Evolutionary conservation across 2,888 invertebrate species (phyloP).

Genomic region (Microdon myrmicae): DNA sequence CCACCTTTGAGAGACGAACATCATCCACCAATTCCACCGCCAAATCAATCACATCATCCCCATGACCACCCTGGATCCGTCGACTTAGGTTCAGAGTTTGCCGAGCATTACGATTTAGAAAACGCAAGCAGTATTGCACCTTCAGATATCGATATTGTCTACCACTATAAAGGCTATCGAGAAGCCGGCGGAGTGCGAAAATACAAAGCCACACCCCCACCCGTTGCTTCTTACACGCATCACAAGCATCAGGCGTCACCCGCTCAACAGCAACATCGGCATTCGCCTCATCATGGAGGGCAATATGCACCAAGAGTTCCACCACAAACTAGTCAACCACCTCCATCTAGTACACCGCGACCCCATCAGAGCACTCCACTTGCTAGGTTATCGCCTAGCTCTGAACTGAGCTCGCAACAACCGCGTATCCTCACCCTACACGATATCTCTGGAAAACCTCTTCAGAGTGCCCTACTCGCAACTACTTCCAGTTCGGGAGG

Average conservation of each 20-base stretch:
- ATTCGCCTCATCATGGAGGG: slow-evolving; percentile 80
- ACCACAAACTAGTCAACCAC: slow-evolving; percentile 76
- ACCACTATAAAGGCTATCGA: slow-evolving; percentile 94
- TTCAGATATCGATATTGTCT: slow-evolving; percentile 95
- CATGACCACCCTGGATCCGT: slow-evolving; percentile 79
- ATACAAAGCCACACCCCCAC: slow-evolving; percentile 88
- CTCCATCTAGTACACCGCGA: slow-evolving; percentile 74
- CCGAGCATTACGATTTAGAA: slow-evolving; percentile 95
- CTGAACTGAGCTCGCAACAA: slow-evolving; percentile 90
- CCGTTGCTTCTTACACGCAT: slow-evolving; percentile 79
- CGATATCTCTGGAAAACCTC: slow-evolving; percentile 92
- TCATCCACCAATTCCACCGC: slow-evolving; percentile 81
- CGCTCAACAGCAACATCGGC: slow-evolving; percentile 77
- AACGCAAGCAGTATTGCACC: slow-evolving; percentile 98
- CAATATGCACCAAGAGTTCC: slow-evolving; percentile 80
- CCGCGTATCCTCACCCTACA: slow-evolving; percentile 92
- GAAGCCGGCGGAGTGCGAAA: slow-evolving; percentile 86
- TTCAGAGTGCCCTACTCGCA: slow-evolving; percentile 88
- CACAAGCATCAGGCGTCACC: slow-evolving; percentile 78
- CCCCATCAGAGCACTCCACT: slow-evolving; percentile 91
- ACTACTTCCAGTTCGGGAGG: slow-evolving; percentile 90
- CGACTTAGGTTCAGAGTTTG: slow-evolving; percentile 81
- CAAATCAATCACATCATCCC: slow-evolving; percentile 77
- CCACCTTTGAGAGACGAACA: slow-evolving; percentile 83
- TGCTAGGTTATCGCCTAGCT: slow-evolving; percentile 89